Base-by-base conservation (phyloP, 2,888 invertebrate species). In the Lochmaea capreae region DNA sequence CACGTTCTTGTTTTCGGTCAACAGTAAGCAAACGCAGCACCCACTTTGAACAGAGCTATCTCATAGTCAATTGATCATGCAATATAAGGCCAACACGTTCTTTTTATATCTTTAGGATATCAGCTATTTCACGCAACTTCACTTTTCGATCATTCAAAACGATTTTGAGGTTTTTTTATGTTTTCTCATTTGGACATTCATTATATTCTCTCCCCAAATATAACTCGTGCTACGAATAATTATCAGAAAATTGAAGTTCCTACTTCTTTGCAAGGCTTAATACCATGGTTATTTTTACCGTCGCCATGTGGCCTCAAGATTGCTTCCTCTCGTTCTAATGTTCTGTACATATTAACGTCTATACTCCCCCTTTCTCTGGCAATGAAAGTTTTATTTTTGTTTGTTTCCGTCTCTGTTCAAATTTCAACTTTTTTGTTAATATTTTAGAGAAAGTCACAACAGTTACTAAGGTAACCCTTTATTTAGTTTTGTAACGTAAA, bases 221-320 rank as follows among this genome's bases (percentile, higher is more conserved):
- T n/a, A n/a, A n/a, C n/a, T n/a, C n/a, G n/a, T n/a, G n/a, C n/a
- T n/a, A n/a, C n/a, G n/a, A n/a, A n/a, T n/a, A n/a, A n/a, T n/a
- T n/a, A n/a, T n/a, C n/a, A n/a, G n/a, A n/a, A 10, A 10, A 3
- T 16, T 54, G n/a, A 9, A 39, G 3, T 61, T 33, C 61, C 16
- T 61, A 61, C 61, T 61, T 61, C 61, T 61, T 61, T 61, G 61
- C n/a, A n/a, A 61, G 22, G 22, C 12, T 57, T 12, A n/a, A 33
- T 33, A 22, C 57, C n/a, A n/a, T 4, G 18, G 39, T 10, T 61
- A 61, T 61, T 61, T 61, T 61, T 33, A 61, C 33, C 11, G 16
- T n/a, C 33, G 61, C 61, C 61, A 61, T 39, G 61, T 61, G 61
- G 14, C 39, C 9, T 14, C 39, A 39, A 61, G n/a, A 16, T 39